Conservation (phyloP, 2,113 vertebrate genomes). For the Paraplagusia blochii region DNA sequence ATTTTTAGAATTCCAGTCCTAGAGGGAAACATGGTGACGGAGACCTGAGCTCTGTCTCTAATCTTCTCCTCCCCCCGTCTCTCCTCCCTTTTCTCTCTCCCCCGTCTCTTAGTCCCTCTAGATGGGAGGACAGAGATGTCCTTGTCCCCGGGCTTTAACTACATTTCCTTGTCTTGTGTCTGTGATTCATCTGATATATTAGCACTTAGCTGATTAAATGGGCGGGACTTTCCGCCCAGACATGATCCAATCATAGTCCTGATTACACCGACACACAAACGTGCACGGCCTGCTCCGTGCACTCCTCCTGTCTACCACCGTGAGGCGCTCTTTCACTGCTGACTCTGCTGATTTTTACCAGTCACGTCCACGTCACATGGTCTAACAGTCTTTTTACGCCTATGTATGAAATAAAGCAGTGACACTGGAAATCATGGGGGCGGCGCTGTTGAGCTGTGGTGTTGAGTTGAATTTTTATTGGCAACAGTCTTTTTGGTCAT, state of each 20-base stretch:
- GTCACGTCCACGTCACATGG: too few species aligned
- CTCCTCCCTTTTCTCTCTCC: too few species aligned
- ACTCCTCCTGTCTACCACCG: background rate
- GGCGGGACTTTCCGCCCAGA: slow-evolving; percentile 18
- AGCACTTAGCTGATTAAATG: slow-evolving; percentile 68
- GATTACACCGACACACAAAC: background rate
- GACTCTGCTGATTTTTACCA: too few species aligned
- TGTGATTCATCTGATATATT: slow-evolving; percentile 51
- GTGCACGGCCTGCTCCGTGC: background rate
- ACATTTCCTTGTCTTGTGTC: slow-evolving; percentile 43
- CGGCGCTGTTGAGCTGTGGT: too few species aligned
- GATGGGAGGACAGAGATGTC: slow-evolving; percentile 19
- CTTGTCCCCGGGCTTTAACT: slow-evolving; percentile 42
- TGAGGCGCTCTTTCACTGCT: too few species aligned
- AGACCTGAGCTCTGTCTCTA: background rate
- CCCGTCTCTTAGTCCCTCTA: too few species aligned
- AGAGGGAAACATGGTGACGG: background rate
- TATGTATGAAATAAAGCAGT: too few species aligned
- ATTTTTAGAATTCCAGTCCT: too few species aligned
- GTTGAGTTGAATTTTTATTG: too few species aligned
- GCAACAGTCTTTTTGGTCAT: too few species aligned
- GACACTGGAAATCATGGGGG: too few species aligned
- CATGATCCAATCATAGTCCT: background rate
- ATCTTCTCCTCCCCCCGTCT: background rate
- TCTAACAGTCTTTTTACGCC: too few species aligned